phyloP scores from a whole-genome alignment of 2,888 invertebrate species.

The Cheilosia impressa region DNA sequence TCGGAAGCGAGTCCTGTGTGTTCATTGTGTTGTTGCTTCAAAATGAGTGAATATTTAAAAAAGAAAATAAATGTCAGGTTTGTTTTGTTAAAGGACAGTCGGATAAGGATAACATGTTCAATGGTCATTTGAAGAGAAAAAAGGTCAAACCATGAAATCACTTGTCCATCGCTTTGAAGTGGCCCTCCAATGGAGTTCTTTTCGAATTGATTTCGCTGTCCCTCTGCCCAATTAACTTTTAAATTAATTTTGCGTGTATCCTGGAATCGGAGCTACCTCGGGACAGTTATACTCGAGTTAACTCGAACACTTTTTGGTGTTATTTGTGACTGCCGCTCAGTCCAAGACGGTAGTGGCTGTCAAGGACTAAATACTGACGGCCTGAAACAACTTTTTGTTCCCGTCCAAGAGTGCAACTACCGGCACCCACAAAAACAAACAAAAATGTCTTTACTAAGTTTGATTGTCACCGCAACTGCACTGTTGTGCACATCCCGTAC shows the following conservation, averaged over 20 bases:
- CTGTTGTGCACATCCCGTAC: too few relatives aligned
- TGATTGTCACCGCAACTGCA: too few relatives aligned
- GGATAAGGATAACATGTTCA: constrained; percentile 32
- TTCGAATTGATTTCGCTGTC: constrained; percentile 5
- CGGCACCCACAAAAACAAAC: too few relatives aligned
- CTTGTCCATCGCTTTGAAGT: background rate
- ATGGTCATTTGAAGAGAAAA: constrained; percentile 11
- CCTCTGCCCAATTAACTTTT: constrained; percentile 3
- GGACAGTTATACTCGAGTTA: too few relatives aligned
- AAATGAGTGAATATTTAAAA: constrained; percentile 34
- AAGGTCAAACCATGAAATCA: constrained; percentile 8
- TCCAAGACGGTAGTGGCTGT: too few relatives aligned
- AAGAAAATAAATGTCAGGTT: background rate
- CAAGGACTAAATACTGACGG: too few relatives aligned
- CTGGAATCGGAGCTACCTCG: background rate
- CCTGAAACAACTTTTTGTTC: too few relatives aligned
- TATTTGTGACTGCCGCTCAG: too few relatives aligned
- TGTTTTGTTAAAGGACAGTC: constrained; percentile 13
- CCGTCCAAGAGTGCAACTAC: too few relatives aligned
- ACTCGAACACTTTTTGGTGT: too few relatives aligned
- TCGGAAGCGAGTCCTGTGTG: constrained; percentile 42
- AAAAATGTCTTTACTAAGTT: too few relatives aligned
- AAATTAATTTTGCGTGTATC: background rate
- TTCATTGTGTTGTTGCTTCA: constrained; percentile 5
- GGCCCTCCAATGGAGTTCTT: background rate